phyloP scores from a whole-genome alignment of 2,888 invertebrate genomes.

The Sclerodermus sp. region DNA sequence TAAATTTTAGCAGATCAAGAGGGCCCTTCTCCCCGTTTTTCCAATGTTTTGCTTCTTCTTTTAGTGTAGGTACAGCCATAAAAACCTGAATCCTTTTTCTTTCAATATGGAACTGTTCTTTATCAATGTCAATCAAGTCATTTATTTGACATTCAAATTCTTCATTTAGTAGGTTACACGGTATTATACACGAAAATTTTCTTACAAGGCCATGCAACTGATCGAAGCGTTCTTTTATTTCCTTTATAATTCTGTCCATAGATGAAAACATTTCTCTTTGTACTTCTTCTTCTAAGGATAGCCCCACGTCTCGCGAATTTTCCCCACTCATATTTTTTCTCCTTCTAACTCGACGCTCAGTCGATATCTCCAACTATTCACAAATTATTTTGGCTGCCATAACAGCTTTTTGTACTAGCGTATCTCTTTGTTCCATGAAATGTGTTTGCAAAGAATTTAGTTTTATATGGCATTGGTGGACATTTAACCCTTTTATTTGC shows the following conservation, averaged over 20 bases:
- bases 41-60: background rate
- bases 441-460: background rate
- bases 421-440: background rate
- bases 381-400: background rate
- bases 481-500: background rate
- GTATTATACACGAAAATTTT: background rate
- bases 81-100: background rate
- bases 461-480: background rate
- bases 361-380: conserved; percentile 1
- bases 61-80: background rate
- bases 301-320: background rate
- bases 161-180: conserved; percentile 1
- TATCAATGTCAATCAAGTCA: conserved; percentile 1
- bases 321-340: conserved; percentile 1
- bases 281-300: conserved; percentile 1
- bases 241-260: conserved; percentile 1
- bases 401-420: background rate
- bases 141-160: conserved; percentile 1
- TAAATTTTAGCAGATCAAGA: conserved; percentile 1
- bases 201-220: background rate
- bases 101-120: conserved; percentile 1
- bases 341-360: background rate
- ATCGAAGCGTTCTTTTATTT: conserved; percentile 1
- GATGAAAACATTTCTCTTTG: background rate
- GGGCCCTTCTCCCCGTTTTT: background rate